phyloP scores from a whole-genome alignment of 2,888 invertebrate species.

The Drosophila planitibia region DNA sequence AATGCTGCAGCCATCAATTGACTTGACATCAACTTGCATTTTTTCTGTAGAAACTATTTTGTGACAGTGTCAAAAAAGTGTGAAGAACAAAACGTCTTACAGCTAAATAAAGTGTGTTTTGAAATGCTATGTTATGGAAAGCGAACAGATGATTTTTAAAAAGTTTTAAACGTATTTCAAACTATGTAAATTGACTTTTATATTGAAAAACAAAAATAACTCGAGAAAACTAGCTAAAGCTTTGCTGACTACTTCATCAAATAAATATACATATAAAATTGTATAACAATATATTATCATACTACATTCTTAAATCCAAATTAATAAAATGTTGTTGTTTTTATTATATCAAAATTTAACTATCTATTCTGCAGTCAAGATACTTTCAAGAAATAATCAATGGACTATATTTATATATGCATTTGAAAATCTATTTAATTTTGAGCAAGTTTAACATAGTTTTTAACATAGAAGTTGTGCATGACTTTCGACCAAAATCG shows the following conservation, averaged over 20 bases:
- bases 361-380: not conserved
- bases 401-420: no score
- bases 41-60: slow-evolving; percentile 31
- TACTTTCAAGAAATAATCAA: no score
- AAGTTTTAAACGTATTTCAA: not conserved
- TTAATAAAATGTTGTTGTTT: not conserved
- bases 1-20: slow-evolving; percentile 52
- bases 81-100: slow-evolving; percentile 1
- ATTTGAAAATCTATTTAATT: not conserved
- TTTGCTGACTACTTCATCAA: not conserved
- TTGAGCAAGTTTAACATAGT: not conserved
- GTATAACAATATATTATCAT: no score
- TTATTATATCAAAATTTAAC: not conserved
- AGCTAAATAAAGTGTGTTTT: not conserved
- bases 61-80: slow-evolving; percentile 13
- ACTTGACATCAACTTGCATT: slow-evolving; percentile 42
- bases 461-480: not conserved
- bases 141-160: not conserved
- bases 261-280: not conserved
- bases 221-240: not conserved
- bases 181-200: not conserved
- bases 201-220: not conserved
- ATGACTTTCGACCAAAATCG: not conserved
- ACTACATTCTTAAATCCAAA: not conserved
- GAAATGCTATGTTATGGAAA: not conserved